Conservation (phyloP, 2,888 invertebrate species). For the Latrodectus hesperus region DNA sequence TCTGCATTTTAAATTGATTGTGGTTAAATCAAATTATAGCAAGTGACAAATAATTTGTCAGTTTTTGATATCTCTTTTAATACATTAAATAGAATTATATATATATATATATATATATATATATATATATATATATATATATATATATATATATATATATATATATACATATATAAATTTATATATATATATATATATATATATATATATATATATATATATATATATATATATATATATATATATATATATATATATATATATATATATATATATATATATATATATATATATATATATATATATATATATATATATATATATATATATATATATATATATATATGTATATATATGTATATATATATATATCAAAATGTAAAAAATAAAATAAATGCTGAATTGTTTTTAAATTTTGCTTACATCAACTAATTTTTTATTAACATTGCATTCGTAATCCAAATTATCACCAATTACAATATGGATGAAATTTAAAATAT, state of each 20-base stretch:
- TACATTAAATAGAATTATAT: background rate
- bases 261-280: constrained; percentile 13
- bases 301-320: constrained; percentile 13
- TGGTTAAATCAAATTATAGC: no score
- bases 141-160: constrained; percentile 13
- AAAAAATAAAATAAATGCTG: no score
- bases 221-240: background rate
- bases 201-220: constrained; percentile 13
- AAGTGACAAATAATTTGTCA: no score
- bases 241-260: constrained; percentile 8
- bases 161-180: constrained; percentile 1
- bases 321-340: constrained; percentile 13
- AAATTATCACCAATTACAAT: no score
- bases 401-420: no score
- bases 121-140: constrained; percentile 13
- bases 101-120: constrained; percentile 4
- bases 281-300: constrained; percentile 13
- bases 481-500: no score
- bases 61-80: no score
- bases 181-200: constrained; percentile 13
- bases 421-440: no score
- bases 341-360: constrained; percentile 6
- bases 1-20: no score
- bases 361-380: background rate
- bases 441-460: no score